Evolutionary conservation across 2,797 vertebrate species (phyloP), one percentile per base, ranked within the genome.

Genomic region (Rhinogobio ventralis): DNA sequence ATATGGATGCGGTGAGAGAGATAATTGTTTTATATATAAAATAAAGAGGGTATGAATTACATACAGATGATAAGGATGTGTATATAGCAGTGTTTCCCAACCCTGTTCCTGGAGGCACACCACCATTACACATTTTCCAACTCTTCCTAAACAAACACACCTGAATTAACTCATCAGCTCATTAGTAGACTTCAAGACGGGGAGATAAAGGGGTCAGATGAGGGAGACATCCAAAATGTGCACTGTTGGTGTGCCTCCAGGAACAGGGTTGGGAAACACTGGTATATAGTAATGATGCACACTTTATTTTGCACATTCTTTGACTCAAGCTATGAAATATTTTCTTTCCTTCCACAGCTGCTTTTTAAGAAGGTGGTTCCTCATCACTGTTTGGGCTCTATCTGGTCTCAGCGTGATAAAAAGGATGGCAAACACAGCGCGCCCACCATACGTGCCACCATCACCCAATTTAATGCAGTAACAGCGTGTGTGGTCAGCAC

Each of bases 361-460:
- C 94, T 99, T 11, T 99, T 99, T 91, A 97, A 97, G 92, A 98
- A 96, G 87, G 96, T 98, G 0, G 96, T 98, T 28, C 96, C 98
- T 33, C 96, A 99, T 92, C 97, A 99, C 92, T 99, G 98, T 87
- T 91, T 99, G 94, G 98, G 97, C 86, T 96, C 95, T 66, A 96
- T 98, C 89, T 99, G 98, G 97, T 99, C 98, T 71, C 97, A 87
- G 82, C 94, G 98, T 77, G 96, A 98, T 79, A 98, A 97, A 92
- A 96, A 98, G 88, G 95, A 97, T 86, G 96, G 97, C 91, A 96
- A 97, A 85, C 96, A 97, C 85, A 93, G 96, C 49, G 97, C 96
- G 6, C 95, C 96, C 73, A 97, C 96, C 14, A 94, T 99, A 86
- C 96, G 96, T 0, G 98, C 98, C 88, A 99, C 97, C 91, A 98